Evolutionary conservation across 2,113 vertebrate genomes (phyloP).

Genomic region (Hassar affinis): DNA sequence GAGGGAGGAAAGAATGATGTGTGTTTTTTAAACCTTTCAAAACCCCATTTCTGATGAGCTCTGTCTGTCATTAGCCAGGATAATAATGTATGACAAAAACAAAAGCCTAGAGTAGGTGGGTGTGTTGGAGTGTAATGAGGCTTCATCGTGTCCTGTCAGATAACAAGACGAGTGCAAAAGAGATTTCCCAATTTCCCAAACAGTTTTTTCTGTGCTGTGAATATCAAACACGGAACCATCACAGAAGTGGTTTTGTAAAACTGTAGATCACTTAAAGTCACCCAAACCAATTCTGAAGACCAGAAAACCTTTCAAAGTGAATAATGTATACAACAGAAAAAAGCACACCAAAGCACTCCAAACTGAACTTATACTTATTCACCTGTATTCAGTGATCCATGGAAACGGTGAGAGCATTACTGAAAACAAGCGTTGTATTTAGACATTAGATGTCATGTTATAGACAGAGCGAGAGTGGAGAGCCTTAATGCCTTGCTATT

Average conservation of each 20-base stretch:
- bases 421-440: background rate
- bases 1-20: slow-evolving; percentile 20
- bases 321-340: background rate
- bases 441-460: background rate
- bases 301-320: background rate
- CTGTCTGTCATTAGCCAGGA: background rate
- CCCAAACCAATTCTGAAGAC: background rate
- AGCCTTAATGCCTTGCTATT: background rate
- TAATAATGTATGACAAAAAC: slow-evolving; percentile 12
- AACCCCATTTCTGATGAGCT: background rate
- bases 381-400: background rate
- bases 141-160: background rate
- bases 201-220: background rate
- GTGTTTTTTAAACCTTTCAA: slow-evolving; percentile 25
- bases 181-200: background rate
- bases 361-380: too few species aligned
- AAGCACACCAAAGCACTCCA: too few species aligned
- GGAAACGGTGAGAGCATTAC: background rate
- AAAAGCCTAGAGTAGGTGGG: background rate
- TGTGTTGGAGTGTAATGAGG: slow-evolving; percentile 13
- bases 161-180: background rate
- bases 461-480: background rate
- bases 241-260: background rate
- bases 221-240: background rate
- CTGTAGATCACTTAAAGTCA: background rate